Evolutionary conservation across 2,797 vertebrate species (phyloP).

Genomic region (Orestias chungarensis): DNA sequence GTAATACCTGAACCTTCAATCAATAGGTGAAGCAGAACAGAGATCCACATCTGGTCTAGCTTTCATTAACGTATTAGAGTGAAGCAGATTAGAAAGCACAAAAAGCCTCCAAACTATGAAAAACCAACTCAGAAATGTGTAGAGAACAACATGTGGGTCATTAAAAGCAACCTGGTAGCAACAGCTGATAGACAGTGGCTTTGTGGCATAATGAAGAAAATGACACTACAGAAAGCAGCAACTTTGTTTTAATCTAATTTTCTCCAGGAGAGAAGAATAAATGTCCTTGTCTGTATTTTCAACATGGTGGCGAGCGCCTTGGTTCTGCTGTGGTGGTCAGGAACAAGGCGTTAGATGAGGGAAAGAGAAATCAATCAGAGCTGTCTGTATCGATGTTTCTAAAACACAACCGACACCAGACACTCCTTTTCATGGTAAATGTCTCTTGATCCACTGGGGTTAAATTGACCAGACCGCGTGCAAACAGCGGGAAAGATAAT

Average conservation of each 20-base stretch:
- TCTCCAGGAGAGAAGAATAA: not conserved
- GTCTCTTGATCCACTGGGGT: conserved; percentile 5
- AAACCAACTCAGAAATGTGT: not conserved
- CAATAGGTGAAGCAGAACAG: not conserved
- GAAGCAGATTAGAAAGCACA: not conserved
- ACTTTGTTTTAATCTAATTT: not conserved
- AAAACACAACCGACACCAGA: conserved; percentile 7
- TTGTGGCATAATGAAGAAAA: not conserved
- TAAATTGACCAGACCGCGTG: conserved; percentile 30
- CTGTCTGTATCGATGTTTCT: conserved; percentile 15
- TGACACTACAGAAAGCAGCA: not conserved
- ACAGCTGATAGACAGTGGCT: not conserved
- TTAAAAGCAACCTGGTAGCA: too few relatives aligned
- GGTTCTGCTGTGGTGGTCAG: conserved; percentile 8
- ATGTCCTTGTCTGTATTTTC: not conserved
- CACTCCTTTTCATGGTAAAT: not conserved
- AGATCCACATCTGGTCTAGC: not conserved
- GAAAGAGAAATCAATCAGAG: conserved; percentile 19
- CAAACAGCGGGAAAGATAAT: conserved; percentile 33
- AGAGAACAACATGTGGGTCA: too few relatives aligned
- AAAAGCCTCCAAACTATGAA: not conserved
- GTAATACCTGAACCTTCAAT: not conserved
- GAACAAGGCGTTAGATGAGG: conserved; percentile 18
- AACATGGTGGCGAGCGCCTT: conserved; percentile 4
- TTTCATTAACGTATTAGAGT: not conserved